These are phyloP conservation scores for Melanotaenia trifasciata DNA, from an alignment of 2,797 vertebrate genomes.

Conservation along the genomic window DNA sequence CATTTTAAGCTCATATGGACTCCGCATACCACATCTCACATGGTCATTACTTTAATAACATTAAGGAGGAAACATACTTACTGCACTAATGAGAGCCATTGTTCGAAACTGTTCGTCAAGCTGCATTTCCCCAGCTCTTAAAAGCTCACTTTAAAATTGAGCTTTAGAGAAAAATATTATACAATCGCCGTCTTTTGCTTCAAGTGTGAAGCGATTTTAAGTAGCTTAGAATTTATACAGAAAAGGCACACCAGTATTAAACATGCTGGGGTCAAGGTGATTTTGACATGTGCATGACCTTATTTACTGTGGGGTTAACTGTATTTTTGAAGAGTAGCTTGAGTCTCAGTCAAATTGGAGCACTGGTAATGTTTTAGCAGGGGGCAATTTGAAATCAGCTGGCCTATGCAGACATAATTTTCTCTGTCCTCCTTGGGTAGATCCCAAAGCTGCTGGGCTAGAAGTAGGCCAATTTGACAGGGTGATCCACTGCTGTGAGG, in stretches of 20 bases:
- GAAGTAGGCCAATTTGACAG: constrained; percentile 73
- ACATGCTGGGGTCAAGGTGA: not conserved
- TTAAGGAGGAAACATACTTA: constrained; percentile 21
- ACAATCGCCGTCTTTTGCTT: constrained; percentile 27
- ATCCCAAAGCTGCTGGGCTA: constrained; percentile 42
- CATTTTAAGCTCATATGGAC: constrained; percentile 17
- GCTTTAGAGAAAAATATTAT: constrained; percentile 30
- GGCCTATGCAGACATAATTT: constrained; percentile 27
- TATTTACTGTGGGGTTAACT: constrained; percentile 11
- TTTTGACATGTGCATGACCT: constrained; percentile 18
- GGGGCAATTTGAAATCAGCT: constrained; percentile 11
- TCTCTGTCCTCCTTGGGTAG: constrained; percentile 47
- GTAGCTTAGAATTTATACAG: constrained; percentile 3
- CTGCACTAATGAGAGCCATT: constrained; percentile 39
- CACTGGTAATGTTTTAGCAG: constrained; percentile 17
- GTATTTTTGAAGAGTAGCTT: not conserved
- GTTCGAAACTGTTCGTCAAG: constrained; percentile 48
- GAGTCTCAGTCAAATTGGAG: constrained; percentile 12
- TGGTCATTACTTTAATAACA: constrained; percentile 26
- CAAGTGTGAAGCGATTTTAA: constrained; percentile 7
- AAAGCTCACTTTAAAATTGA: not conserved
- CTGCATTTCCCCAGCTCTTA: constrained; percentile 24
- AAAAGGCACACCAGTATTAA: constrained; percentile 1
- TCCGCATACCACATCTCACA: constrained; percentile 35
- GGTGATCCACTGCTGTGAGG: constrained; percentile 51